Evolutionary conservation across 2,113 vertebrate genomes (phyloP), one percentile per base, ranked within the genome.

Genomic region (Channa argus): DNA sequence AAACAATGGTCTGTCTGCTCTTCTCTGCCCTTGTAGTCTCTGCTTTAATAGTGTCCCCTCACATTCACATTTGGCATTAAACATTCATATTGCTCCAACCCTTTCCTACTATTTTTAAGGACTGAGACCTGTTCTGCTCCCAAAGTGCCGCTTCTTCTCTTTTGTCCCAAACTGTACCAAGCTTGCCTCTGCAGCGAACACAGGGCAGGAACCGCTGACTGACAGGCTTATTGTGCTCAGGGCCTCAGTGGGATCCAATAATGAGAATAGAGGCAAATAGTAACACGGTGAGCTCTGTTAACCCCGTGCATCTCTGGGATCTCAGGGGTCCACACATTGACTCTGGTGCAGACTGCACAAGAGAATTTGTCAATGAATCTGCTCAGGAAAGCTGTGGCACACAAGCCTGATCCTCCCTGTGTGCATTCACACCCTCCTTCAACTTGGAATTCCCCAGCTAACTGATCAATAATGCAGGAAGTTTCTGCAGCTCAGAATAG

Each of bases 401-500:
- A 49, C 44, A 43, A 52, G 37, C 38, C 6, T 14, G 12, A 15
- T 56, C 66, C 52, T 59, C 34, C 13, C 33, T 11, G 10, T 11
- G 13, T 41, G 15, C n/a, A 60, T 71, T 44, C 24, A 39, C 13
- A 43, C 58, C 44, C 54, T 55, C 71, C n/a, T 77, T 70, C 37
- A 46, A 49, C 62, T 24, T 44, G 74, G 80, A 72, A 77, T 75
- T 73, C 68, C 81, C 82, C 59, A 45, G 38, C 77, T 46, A 58
- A 11, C 53, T 15, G 37, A 89, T 91, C 81, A 76, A 86, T 91
- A 86, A 88, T 76, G 63, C 70, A 83, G 49, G 37, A 51, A 64
- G 75, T 63, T 69, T 52, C 59, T 24, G 43, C n/a, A 24, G 49
- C 63, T 80, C 13, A 53, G 60, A 46, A 51, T 33, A 75, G 55